Base-by-base conservation (phyloP, 2,797 vertebrate species). In the Lagothrix lagotricha region DNA sequence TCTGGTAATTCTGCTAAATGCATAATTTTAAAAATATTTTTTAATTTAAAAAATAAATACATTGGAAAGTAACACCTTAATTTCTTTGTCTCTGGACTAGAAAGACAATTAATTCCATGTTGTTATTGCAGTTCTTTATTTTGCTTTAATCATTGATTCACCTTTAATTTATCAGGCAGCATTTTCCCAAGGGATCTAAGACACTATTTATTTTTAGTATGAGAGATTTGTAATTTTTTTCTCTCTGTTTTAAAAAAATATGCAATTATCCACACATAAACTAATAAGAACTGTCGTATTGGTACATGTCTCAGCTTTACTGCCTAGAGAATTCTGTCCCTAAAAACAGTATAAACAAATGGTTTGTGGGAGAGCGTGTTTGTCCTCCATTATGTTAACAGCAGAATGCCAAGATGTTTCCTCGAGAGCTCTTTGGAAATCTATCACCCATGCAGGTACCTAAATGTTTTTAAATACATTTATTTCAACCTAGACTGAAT, bases 161-260 rank as follows among this genome's bases (percentile, higher is more conserved):
- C 96, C 94, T 94, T 94, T 94, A 95, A 97, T 94, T 96, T 94
- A 95, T 95, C 88, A 96, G 41, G 73, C 81, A 86, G 57, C 88
- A 85, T 86, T 93, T 90, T 96, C 94, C 89, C 96, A 72, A 76
- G 73, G 44, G 64, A 93, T 90, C 85, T 76, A 96, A 96, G 85
- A 90, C 92, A 95, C 39, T 86, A 73, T 86, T 81, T 97, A 94
- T 96, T 96, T 95, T 95, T 90, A 76, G 46, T 79, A 17, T 83
- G 72, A 91, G 61, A 94, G 70, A 96, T 95, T 93, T 96, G 61
- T 96, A 88, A 96, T 88, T 96, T 94, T 58, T 94, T 93, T 33
- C 81, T 92, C 36, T 57, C 33, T 46, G 64, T 90, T 94, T 96
- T 86, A 44, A 76, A 96, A 96, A 94, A 91, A 72, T 70, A 88